phyloP scores from a whole-genome alignment of 2,888 invertebrate species.

The Sialis lutaria region DNA sequence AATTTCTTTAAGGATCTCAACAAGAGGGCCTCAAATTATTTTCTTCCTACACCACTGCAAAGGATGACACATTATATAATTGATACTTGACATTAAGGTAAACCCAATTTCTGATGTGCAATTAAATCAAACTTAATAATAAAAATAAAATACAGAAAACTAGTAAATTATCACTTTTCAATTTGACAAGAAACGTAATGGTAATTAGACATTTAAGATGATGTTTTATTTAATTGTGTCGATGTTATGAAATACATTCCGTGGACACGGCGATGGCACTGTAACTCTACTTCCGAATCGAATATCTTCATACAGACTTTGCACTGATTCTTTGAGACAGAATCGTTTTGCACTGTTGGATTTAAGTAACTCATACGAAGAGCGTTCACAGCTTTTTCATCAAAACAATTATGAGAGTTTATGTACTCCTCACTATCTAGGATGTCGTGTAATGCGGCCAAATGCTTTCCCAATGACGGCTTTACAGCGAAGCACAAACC shows the following conservation, averaged over 20 bases:
- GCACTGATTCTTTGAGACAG: not conserved
- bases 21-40: too few relatives aligned
- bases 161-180: too few relatives aligned
- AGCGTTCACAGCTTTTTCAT: not conserved
- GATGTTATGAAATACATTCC: not conserved
- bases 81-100: too few relatives aligned
- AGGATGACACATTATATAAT: too few relatives aligned
- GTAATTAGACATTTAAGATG: too few relatives aligned
- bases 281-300: not conserved
- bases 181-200: too few relatives aligned
- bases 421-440: not conserved
- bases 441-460: not conserved
- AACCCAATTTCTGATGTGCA: too few relatives aligned
- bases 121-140: too few relatives aligned
- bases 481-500: not conserved
- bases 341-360: not conserved
- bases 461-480: not conserved
- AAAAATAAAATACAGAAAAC: too few relatives aligned
- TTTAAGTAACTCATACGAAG: not conserved
- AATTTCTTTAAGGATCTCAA: too few relatives aligned
- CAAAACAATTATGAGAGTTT: not conserved
- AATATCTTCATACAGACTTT: not conserved
- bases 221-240: not conserved
- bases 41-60: too few relatives aligned
- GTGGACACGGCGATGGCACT: not conserved